Conservation (phyloP, 2,797 vertebrate species). For the Oreortyx pictus region DNA sequence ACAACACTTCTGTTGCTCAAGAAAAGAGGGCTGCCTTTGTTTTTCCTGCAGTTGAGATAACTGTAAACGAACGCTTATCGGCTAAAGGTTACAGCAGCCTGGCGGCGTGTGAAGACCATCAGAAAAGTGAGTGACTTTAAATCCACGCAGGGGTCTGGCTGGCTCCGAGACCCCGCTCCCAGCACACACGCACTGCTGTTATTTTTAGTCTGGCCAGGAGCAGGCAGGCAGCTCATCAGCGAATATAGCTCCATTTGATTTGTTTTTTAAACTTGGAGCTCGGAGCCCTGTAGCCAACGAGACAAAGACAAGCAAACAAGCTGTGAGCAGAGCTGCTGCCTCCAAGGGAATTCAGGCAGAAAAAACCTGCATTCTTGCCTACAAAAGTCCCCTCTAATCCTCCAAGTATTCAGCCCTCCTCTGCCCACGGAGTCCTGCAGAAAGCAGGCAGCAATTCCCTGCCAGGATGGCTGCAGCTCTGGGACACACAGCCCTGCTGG, state of each 20-base stretch:
- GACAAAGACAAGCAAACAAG: conserved; percentile 43
- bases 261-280: conserved; percentile 30
- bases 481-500: neutral
- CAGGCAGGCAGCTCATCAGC: neutral
- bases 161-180: conserved; percentile 18
- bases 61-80: conserved; percentile 19
- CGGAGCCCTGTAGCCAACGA: conserved; percentile 22
- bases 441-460: neutral
- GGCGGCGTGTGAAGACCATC: neutral
- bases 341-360: neutral
- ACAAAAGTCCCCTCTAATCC: neutral
- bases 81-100: conserved; percentile 30
- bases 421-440: neutral
- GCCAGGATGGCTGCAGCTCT: neutral
- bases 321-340: conserved; percentile 2
- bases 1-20: conserved; percentile 21
- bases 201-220: conserved; percentile 56
- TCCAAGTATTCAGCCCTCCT: neutral
- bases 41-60: conserved; percentile 39
- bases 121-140: conserved; percentile 36
- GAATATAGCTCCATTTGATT: conserved; percentile 19
- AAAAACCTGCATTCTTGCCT: neutral
- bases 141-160: neutral
- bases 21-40: conserved; percentile 37
- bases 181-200: neutral